These are phyloP conservation scores for Meriones psammophilus DNA, from an alignment of 2,797 vertebrate species.

Conservation along the genomic window DNA sequence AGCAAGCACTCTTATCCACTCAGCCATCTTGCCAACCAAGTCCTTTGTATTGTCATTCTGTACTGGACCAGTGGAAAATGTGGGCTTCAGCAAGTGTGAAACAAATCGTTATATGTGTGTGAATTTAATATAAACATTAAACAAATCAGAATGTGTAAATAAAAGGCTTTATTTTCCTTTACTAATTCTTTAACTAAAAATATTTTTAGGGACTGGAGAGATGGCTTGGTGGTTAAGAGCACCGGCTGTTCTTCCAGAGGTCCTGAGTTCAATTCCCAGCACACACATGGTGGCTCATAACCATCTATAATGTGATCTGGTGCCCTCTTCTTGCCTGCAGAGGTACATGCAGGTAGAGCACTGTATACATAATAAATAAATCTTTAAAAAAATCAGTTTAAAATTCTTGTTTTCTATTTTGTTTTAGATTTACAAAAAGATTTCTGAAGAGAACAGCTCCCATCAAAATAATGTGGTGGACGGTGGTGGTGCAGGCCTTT, in stretches of 20 bases:
- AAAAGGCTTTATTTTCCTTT: slow-evolving; percentile 59
- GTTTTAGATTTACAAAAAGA: slow-evolving; percentile 86
- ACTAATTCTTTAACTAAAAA: neutral
- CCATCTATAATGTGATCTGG: too few relatives aligned
- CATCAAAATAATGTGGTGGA: neutral
- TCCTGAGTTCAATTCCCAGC: too few relatives aligned
- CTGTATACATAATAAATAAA: too few relatives aligned
- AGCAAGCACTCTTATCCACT: neutral
- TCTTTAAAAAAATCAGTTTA: neutral
- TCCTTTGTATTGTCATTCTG: slow-evolving; percentile 53
- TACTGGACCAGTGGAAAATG: slow-evolving; percentile 41
- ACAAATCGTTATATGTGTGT: slow-evolving; percentile 55
- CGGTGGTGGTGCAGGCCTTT: too few relatives aligned
- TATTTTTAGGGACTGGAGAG: neutral
- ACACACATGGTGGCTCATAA: too few relatives aligned
- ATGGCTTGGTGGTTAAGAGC: too few relatives aligned
- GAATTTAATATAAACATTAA: slow-evolving; percentile 63
- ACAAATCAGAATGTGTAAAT: slow-evolving; percentile 66
- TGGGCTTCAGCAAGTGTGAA: slow-evolving; percentile 68
- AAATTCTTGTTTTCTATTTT: slow-evolving; percentile 72
- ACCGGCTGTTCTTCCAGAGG: too few relatives aligned
- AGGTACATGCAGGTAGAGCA: too few relatives aligned
- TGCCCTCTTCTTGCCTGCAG: too few relatives aligned
- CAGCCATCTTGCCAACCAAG: neutral
- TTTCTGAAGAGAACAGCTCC: slow-evolving; percentile 81